Evolutionary conservation across 1,140 invertebrate species (phyloP), one percentile per base, ranked within the genome.

Genomic region (Bombus cullumanus): DNA sequence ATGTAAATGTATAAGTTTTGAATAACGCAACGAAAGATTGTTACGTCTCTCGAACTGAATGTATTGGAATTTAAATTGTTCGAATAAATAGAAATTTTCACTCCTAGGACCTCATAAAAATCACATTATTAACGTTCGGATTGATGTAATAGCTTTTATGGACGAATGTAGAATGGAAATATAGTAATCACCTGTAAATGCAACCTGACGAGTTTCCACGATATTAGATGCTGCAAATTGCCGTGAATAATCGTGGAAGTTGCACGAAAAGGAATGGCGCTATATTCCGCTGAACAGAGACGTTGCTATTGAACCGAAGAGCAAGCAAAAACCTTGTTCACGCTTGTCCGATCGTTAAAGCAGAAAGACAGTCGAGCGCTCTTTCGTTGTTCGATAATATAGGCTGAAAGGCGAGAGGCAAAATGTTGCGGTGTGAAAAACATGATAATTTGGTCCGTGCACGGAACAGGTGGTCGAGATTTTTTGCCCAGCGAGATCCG

Each of bases 391-490:
- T 22, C 59, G 83, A 72, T 73, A 74, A 66, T 73, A 43, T 15
- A 3, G 9, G 2, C 6, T 66, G 34, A 64, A 41, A 81, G 68
- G 39, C 68, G 15, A 28, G 31, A n/a, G 10, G 68, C 57, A 66
- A 83, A 41, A 53, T 22, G 34, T 53, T 68, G 37, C 28, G 3
- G 41, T 37, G 69, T 39, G 79, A 68, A 85, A 72, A 81, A 85
- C 62, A 41, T 57, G 78, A 85, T 81, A 85, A 85, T 85, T 85
- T 74, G 66, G 59, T 72, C 25, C n/a, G 12, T 22, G 12, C 69
- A 18, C 22, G 53, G 84, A 66, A 85, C 84, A 81, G 79, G 84
- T 85, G 84, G 71, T 85, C 69, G 66, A 57, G 71, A 57, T 81
- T 85, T 81, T 76, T 85, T 75, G 25, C 41, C 1, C 1, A 8